Evolutionary conservation across 1,140 invertebrate genomes (phyloP).

Genomic region (Metaphire vulgaris): DNA sequence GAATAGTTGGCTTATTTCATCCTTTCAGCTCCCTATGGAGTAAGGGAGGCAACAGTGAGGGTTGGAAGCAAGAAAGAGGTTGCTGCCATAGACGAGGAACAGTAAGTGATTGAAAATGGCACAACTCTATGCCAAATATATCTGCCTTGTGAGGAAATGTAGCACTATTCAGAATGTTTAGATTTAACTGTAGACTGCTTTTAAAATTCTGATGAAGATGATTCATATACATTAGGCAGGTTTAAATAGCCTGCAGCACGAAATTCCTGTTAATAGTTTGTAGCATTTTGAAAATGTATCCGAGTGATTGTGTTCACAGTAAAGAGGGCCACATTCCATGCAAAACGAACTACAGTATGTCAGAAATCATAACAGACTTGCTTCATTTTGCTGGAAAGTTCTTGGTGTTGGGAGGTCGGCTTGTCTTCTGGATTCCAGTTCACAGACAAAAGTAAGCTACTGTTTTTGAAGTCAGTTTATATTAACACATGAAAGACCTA

Average conservation of each 20-base stretch:
- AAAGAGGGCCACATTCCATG: conserved; percentile 71
- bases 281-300: too few relatives aligned
- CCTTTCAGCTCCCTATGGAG: conserved; percentile 87
- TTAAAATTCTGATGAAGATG: too few relatives aligned
- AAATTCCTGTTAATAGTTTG: too few relatives aligned
- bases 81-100: conserved; percentile 46
- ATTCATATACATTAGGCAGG: too few relatives aligned
- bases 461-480: neutral
- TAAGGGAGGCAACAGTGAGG: conserved; percentile 79
- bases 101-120: conserved; percentile 56
- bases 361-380: conserved; percentile 74
- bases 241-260: too few relatives aligned
- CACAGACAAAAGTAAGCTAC: conserved; percentile 45
- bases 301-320: conserved; percentile 50
- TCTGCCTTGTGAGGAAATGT: too few relatives aligned
- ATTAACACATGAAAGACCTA: too few relatives aligned
- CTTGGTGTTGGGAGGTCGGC: conserved; percentile 65
- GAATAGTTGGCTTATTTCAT: too few relatives aligned
- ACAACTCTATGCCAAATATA: too few relatives aligned
- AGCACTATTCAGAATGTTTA: too few relatives aligned
- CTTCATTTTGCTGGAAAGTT: conserved; percentile 71
- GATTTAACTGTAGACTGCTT: too few relatives aligned
- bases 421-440: conserved; percentile 89
- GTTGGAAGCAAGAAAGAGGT: conserved; percentile 58
- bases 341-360: conserved; percentile 75